phyloP scores from a whole-genome alignment of 2,797 vertebrate genomes.

The Anolis apletophallus region DNA sequence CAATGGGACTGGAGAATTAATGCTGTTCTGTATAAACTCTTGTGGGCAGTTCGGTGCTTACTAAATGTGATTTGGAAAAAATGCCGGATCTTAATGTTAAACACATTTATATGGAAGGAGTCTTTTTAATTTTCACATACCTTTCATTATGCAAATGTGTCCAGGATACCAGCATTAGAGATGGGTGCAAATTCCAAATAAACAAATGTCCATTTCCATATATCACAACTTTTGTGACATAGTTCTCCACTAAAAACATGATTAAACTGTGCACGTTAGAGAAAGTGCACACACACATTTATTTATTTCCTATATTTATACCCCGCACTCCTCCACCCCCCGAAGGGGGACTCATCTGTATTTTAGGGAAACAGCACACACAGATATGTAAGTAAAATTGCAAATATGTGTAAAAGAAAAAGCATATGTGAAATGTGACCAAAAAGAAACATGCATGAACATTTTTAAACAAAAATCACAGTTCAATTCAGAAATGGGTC shows the following conservation, averaged over 20 bases:
- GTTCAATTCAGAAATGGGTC: not conserved
- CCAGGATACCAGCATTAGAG: not conserved
- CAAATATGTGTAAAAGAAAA: too few relatives aligned
- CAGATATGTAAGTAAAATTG: too few relatives aligned
- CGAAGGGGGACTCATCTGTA: too few relatives aligned
- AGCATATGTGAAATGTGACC: too few relatives aligned
- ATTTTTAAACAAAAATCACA: not conserved
- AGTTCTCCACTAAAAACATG: not conserved
- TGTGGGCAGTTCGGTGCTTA: too few relatives aligned
- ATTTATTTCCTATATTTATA: too few relatives aligned
- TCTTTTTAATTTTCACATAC: not conserved
- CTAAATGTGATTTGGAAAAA: not conserved
- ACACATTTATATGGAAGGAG: not conserved
- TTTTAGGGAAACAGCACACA: too few relatives aligned
- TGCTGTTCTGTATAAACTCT: not conserved
- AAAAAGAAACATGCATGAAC: not conserved
- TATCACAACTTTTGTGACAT: not conserved
- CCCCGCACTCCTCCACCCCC: too few relatives aligned
- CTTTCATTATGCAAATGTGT: not conserved
- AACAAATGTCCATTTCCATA: too few relatives aligned
- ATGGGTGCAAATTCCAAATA: too few relatives aligned
- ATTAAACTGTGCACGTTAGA: not conserved
- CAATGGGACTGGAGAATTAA: conserved; percentile 1
- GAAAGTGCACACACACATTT: not conserved
- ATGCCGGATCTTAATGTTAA: not conserved